A percentile compares a stretch with the other conserved stretches of the same genome.
phyloP scores from a whole-genome alignment of 2,888 invertebrate species.

The Fabriciana adippe region DNA sequence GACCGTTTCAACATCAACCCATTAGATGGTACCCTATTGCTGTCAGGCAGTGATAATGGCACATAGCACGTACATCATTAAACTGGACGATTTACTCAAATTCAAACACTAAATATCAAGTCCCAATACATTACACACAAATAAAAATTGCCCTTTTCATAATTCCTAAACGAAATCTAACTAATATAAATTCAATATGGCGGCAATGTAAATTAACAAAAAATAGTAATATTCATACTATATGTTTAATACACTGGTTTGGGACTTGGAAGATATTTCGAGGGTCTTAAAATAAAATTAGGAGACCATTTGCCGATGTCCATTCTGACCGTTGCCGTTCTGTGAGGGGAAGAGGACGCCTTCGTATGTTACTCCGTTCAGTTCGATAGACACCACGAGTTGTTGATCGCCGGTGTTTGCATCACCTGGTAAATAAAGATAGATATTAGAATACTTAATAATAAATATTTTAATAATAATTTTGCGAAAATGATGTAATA shows the following conservation, averaged over 20 bases:
- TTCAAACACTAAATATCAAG: too few species aligned
- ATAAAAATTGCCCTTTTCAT: too few species aligned
- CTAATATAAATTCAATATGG: too few species aligned
- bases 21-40: conserved; percentile 2
- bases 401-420: conserved; percentile 93
- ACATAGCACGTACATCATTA: too few species aligned
- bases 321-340: conserved; percentile 68
- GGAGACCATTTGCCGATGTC: conserved; percentile 74
- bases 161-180: too few species aligned
- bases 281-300: conserved; percentile 47
- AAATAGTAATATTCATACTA: too few species aligned
- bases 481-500: neutral
- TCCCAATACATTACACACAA: too few species aligned
- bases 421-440: conserved; percentile 84
- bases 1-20: conserved; percentile 51
- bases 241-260: conserved; percentile 5
- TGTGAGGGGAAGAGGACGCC: conserved; percentile 90
- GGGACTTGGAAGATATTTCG: conserved; percentile 3
- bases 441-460: neutral
- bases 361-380: conserved; percentile 97
- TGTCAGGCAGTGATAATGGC: conserved; percentile 59
- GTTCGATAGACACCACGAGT: conserved; percentile 96
- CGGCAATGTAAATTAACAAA: too few species aligned
- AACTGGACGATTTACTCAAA: conserved; percentile 4
- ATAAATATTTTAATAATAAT: too few species aligned